Evolutionary conservation across 2,113 vertebrate species (phyloP), one percentile per base, ranked within the genome.

Genomic region (Carassius auratus): DNA sequence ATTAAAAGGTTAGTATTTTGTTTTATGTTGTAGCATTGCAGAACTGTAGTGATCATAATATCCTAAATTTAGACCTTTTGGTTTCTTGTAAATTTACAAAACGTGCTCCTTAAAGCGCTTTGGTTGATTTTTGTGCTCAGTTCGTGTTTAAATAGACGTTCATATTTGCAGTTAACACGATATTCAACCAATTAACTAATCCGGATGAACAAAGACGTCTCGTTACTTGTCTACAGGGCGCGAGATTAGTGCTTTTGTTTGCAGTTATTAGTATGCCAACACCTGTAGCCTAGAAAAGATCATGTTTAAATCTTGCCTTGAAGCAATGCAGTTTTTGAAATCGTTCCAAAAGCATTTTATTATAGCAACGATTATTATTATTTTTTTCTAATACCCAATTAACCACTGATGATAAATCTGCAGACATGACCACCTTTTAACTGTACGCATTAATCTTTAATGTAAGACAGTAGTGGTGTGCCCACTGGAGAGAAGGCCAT

Each of bases 401-500:
- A 69, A 36, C 69, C n/a, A 55, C 80, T n/a, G 36, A 57, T 82
- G 12, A 82, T 36, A 82, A 71, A n/a, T 71, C 13, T 13, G 42
- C 19, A 69, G 50, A 52, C 45, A 55, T 36, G 4, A 7, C 14
- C 62, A 2, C 64, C 48, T 33, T 50, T 80, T 55, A 71, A 82
- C 80, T 69, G 64, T 82, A 82, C 80, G 19, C 26, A 71, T 69
- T 71, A 13, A 69, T 82, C 17, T 82, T 82, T 82, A 71, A 82
- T 82, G 42, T 82, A 36, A 76, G 71, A 76, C 62, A 57, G 73
- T 80, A 73, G 62, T 69, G 81, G 26, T 69, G 62, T 75, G 71
- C 69, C 81, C 84, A 74, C 45, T 87, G 86, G 85, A 83, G 84
- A 84, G 86, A 85, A 86, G 88, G 73, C 84, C 88, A 89, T 90